These are phyloP conservation scores for Paragorgia papillata DNA, from an alignment of 92 coral and sea anemone genomes.

Conservation along the genomic window DNA sequence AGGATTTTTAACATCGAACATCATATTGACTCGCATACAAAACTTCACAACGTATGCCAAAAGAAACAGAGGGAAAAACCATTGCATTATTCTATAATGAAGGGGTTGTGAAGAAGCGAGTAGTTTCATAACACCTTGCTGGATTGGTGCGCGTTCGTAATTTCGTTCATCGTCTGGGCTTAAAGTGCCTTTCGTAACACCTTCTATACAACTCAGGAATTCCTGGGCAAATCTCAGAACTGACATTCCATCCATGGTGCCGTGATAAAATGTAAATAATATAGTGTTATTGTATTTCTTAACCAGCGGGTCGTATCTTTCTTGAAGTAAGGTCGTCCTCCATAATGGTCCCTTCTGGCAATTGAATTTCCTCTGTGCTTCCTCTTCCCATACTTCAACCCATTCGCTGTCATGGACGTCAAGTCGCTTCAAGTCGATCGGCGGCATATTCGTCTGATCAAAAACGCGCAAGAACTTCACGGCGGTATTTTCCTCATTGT, in stretches of 20 bases:
- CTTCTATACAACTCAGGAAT: conserved; percentile 10
- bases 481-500: neutral
- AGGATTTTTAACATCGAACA: conserved; percentile 17
- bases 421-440: neutral
- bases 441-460: no score
- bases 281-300: conserved; percentile 1
- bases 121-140: conserved; percentile 2
- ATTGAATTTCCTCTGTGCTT: conserved; percentile 16
- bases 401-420: neutral
- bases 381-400: conserved; percentile 20
- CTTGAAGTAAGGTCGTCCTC: neutral
- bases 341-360: conserved; percentile 23
- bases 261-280: conserved; percentile 27
- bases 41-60: neutral
- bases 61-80: conserved; percentile 5
- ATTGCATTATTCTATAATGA: conserved; percentile 3
- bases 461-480: conserved; percentile 26
- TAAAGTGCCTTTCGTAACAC: neutral
- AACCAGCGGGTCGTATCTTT: conserved; percentile 12
- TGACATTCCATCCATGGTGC: conserved; percentile 13
- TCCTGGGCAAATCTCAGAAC: conserved; percentile 5
- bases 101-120: neutral
- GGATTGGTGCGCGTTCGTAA: neutral
- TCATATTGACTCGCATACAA: conserved; percentile 5
- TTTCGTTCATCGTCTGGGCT: neutral